Conservation (phyloP, 2,797 vertebrate genomes). For the Bufotes viridis region DNA sequence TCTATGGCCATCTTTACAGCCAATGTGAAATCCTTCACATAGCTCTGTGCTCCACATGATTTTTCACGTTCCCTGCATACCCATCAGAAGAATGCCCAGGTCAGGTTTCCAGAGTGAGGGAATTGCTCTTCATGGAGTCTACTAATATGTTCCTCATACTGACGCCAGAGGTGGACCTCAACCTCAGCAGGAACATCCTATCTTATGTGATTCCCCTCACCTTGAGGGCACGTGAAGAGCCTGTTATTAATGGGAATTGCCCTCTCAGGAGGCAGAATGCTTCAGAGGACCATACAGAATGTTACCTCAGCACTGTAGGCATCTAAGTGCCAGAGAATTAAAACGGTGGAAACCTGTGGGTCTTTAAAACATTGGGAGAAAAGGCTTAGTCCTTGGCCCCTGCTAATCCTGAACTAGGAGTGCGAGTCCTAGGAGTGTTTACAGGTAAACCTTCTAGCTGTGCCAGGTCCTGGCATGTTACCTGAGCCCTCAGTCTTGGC, state of each 20-base stretch:
- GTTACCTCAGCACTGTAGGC: not conserved
- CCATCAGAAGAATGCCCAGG: too few relatives aligned
- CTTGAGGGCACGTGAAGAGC: not conserved
- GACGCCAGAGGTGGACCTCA: not conserved
- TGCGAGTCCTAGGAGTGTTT: not conserved
- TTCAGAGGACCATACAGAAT: not conserved
- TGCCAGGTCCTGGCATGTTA: slow-evolving; percentile 11
- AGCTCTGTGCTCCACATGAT: not conserved
- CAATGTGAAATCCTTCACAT: too few relatives aligned
- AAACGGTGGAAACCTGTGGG: not conserved
- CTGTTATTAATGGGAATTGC: not conserved
- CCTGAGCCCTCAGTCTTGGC: not conserved
- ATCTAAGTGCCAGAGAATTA: not conserved
- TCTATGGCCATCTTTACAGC: too few relatives aligned
- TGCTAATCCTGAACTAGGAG: not conserved
- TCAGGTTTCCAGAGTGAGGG: not conserved
- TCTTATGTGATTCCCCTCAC: not conserved
- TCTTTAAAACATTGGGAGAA: too few relatives aligned
- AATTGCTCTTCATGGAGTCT: not conserved
- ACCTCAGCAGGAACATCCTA: not conserved
- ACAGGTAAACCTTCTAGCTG: not conserved
- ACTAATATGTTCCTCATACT: not conserved
- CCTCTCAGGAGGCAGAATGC: not conserved
- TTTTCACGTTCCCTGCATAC: not conserved
- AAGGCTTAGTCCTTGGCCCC: not conserved